Evolutionary conservation across 2,888 invertebrate species (phyloP).

Genomic region (Baccha elongata): DNA sequence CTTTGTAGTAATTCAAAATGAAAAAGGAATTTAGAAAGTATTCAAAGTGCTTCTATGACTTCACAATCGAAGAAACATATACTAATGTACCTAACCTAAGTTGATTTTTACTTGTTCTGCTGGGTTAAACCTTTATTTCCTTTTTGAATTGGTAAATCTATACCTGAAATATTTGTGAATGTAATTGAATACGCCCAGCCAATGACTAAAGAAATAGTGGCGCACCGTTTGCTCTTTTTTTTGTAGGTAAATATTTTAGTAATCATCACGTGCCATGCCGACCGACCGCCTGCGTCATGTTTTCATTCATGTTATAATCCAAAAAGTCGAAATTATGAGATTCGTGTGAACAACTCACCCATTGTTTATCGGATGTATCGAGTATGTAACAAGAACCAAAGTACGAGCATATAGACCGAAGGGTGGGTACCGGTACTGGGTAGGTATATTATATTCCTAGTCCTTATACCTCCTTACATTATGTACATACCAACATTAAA

Average conservation of each 20-base stretch:
- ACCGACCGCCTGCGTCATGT: conserved; percentile 56
- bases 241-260: conserved; percentile 49
- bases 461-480: too few relatives aligned
- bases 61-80: too few relatives aligned
- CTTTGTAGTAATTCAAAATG: too few relatives aligned
- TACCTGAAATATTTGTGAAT: conserved; percentile 3
- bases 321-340: conserved; percentile 62
- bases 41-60: too few relatives aligned
- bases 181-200: conserved; percentile 62
- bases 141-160: background rate
- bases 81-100: too few relatives aligned
- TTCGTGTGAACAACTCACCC: conserved; percentile 60
- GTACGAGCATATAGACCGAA: conserved; percentile 12
- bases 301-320: conserved; percentile 59
- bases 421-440: conserved; percentile 33
- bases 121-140: too few relatives aligned
- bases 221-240: conserved; percentile 62
- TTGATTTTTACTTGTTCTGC: too few relatives aligned
- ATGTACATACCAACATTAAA: background rate
- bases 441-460: too few relatives aligned
- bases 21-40: too few relatives aligned
- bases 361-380: conserved; percentile 57
- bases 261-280: conserved; percentile 61
- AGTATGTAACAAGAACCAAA: conserved; percentile 60
- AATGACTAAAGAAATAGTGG: conserved; percentile 29